Conservation (phyloP, 2,797 vertebrate species). For the Tarsius wallacei region DNA sequence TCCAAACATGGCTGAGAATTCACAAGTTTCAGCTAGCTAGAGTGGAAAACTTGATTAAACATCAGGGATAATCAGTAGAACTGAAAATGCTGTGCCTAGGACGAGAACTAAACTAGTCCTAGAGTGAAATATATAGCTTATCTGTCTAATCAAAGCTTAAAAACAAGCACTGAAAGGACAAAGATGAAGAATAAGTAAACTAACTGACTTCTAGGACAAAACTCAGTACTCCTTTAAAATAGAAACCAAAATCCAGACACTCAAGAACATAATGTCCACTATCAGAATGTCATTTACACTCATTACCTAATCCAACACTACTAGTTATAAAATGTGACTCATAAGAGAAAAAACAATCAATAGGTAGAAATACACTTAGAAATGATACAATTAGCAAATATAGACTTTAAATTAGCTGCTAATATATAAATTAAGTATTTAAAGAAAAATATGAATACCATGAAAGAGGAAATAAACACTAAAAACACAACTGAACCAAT, state of each 20-base stretch:
- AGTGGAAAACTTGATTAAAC: not conserved
- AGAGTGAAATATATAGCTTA: not conserved
- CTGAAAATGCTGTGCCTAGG: not conserved
- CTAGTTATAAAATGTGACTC: not conserved
- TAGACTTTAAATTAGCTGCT: not conserved
- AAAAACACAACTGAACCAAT: not conserved
- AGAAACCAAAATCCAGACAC: not conserved
- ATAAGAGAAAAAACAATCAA: not conserved
- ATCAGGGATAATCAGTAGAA: not conserved
- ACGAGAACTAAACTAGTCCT: not conserved
- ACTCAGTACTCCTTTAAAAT: not conserved
- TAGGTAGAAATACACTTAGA: not conserved
- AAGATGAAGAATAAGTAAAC: not conserved
- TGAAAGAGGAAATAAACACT: constrained; percentile 8
- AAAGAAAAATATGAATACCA: constrained; percentile 47
- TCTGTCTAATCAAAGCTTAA: not conserved
- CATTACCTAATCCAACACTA: not conserved
- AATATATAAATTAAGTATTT: not conserved
- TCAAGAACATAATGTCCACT: not conserved
- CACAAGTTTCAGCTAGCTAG: not conserved
- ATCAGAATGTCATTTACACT: not conserved
- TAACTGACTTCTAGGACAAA: not conserved
- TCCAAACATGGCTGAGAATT: constrained; percentile 64
- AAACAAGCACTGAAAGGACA: not conserved
- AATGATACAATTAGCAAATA: not conserved